Percentiles rank a stretch among this genome's conserved stretches.
Evolutionary conservation across 2,888 invertebrate genomes (phyloP).

Genomic region (Melinaea marsaeus): DNA sequence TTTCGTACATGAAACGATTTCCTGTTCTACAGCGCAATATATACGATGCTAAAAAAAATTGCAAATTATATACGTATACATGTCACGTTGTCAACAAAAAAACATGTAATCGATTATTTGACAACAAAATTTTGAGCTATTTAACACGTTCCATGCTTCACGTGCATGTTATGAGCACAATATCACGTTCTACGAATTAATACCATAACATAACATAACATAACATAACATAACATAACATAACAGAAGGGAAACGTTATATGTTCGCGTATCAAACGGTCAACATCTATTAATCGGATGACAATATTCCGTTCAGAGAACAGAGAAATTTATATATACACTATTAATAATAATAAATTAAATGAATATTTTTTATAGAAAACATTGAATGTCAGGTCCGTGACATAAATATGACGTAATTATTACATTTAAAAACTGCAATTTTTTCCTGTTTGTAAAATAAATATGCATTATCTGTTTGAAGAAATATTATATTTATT

Average conservation of each 20-base stretch:
- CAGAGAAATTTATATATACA: too few relatives aligned
- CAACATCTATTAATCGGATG: conserved; percentile 21
- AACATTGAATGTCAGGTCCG: too few relatives aligned
- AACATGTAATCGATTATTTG: conserved; percentile 9
- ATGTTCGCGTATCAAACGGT: conserved; percentile 38
- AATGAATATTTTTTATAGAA: too few relatives aligned
- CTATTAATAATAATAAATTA: too few relatives aligned
- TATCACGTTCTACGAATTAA: conserved; percentile 33
- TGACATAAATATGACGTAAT: too few relatives aligned
- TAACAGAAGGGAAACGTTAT: conserved; percentile 38
- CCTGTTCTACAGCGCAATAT: conserved; percentile 28
- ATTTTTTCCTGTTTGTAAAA: too few relatives aligned
- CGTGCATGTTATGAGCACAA: conserved; percentile 37
- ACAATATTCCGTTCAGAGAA: neutral
- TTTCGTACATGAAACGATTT: conserved; percentile 57
- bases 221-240: conserved; percentile 3
- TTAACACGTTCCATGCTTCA: conserved; percentile 59
- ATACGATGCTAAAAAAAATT: too few relatives aligned
- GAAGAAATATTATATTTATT: too few relatives aligned
- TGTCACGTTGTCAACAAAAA: neutral
- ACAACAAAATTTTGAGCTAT: conserved; percentile 50
- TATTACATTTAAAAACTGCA: too few relatives aligned
- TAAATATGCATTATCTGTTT: too few relatives aligned
- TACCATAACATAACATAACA: conserved; percentile 7
- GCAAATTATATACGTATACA: too few relatives aligned